Percentiles rank a stretch among this genome's conserved stretches.
Conservation (phyloP, 2,113 vertebrate species). For the Neoarius graeffei region DNA sequence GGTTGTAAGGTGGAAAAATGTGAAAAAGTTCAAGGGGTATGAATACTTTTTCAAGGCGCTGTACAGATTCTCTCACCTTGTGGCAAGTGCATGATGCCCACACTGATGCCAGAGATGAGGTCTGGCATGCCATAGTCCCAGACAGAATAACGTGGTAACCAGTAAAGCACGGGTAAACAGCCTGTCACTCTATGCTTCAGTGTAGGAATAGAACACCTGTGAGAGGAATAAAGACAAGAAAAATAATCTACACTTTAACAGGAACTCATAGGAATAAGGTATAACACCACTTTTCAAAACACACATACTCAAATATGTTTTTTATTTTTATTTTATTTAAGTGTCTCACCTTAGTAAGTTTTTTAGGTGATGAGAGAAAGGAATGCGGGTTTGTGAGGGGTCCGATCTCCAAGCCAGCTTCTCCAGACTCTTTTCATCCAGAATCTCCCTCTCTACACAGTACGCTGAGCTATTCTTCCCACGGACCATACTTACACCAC, state of each 20-base stretch:
- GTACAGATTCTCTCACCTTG: constrained; percentile 82
- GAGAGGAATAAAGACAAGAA: not conserved
- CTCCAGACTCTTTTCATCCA: constrained; percentile 84
- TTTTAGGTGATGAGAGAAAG: constrained; percentile 62
- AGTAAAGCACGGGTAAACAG: constrained; percentile 81
- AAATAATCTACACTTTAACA: not conserved
- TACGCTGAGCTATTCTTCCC: constrained; percentile 56
- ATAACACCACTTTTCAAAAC: not conserved
- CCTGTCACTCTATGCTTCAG: constrained; percentile 73
- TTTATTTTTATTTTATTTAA: not conserved
- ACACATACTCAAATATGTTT: not conserved
- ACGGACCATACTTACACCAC: constrained; percentile 54
- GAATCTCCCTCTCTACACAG: constrained; percentile 66
- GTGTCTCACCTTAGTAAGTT: constrained; percentile 66
- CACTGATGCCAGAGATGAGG: constrained; percentile 88
- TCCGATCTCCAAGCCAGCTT: constrained; percentile 71
- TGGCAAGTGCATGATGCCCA: constrained; percentile 96
- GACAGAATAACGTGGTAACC: constrained; percentile 89
- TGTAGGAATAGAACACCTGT: constrained; percentile 76
- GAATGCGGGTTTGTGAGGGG: constrained; percentile 44
- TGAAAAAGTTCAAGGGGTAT: no score
- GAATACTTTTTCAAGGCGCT: no score
- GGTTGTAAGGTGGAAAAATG: no score
- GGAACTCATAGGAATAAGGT: not conserved
- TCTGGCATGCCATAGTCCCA: constrained; percentile 90